phyloP scores from a whole-genome alignment of 2,797 vertebrate genomes.

The Staurois parvus region DNA sequence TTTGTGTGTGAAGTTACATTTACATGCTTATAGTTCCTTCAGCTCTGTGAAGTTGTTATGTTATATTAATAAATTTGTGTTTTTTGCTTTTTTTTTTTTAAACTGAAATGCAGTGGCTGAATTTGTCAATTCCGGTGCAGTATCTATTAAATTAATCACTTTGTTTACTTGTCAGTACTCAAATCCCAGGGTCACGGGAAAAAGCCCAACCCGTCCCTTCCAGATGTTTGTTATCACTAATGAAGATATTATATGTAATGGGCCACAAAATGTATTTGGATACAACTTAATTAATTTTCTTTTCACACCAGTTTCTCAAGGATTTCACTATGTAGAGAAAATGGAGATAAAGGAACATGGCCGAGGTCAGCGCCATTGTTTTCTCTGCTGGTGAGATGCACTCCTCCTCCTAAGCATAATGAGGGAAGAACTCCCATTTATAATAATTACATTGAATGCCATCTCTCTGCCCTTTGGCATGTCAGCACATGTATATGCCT shows the following conservation, averaged over 20 bases:
- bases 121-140: neutral
- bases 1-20: too few relatives aligned
- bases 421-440: constrained; percentile 52
- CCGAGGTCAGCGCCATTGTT: constrained; percentile 46
- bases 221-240: constrained; percentile 30
- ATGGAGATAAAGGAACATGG: constrained; percentile 22
- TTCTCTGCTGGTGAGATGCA: constrained; percentile 7
- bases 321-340: constrained; percentile 7
- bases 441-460: constrained; percentile 48
- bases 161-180: constrained; percentile 39
- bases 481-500: constrained; percentile 22
- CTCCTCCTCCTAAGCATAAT: constrained; percentile 50
- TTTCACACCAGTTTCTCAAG: constrained; percentile 16
- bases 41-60: too few relatives aligned
- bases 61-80: too few relatives aligned
- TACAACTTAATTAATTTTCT: constrained; percentile 43
- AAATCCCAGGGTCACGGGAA: constrained; percentile 28
- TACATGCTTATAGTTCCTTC: too few relatives aligned
- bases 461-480: constrained; percentile 48
- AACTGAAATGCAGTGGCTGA: too few relatives aligned
- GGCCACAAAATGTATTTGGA: constrained; percentile 37
- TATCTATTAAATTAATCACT: constrained; percentile 29
- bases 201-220: neutral
- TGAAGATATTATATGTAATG: constrained; percentile 55
- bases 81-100: too few relatives aligned